Evolutionary conservation across 2,888 invertebrate genomes (phyloP), one percentile per base, ranked within the genome.

Genomic region (Pseudococcus longispinus): DNA sequence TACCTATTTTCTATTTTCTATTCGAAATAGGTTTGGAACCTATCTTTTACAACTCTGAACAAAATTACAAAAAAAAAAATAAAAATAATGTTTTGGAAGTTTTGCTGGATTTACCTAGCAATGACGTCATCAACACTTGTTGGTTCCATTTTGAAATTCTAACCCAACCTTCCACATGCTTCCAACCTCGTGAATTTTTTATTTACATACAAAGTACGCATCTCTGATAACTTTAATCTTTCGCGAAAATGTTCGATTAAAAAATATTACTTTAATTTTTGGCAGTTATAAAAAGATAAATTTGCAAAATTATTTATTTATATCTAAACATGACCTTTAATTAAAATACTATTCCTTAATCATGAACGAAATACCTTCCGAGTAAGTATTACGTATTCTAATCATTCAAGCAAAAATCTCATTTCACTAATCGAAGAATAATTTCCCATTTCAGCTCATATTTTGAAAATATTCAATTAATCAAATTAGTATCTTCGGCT

Each of bases 391-490:
- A 6, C 23, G 2, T 55, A 20, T 9, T 37, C 37, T 55, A n/a
- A n/a, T 55, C 55, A 46, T 11, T 1, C n/a, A 4, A 55, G n/a
- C n/a, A 65, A 26, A 11, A 70, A 29, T 70, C 15, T 29, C 26
- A 55, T 55, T 55, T n/a, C 11, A 11, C 20, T 65, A 13, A 55
- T 55, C n/a, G n/a, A 15, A 6, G n/a, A 46, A 65, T 65, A 8
- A 46, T 9, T 46, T 46, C 51, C 44, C 23, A 9, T 84, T 84
- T n/a, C 20, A 84, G 84, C 20, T 42, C 55, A 8, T 65, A 84
- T 13, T 84, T 84, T 20, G 84, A 84, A 11, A 84, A 84, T 13
- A 65, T 60, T 18, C 84, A 84, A 65, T 60, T 84, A 37, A 13
- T 84, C 9, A 60, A 84, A 20, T 20, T 84, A 2, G 84, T 84